Evolutionary conservation across 2,888 invertebrate species (phyloP).

Genomic region (Euclidia mi): DNA sequence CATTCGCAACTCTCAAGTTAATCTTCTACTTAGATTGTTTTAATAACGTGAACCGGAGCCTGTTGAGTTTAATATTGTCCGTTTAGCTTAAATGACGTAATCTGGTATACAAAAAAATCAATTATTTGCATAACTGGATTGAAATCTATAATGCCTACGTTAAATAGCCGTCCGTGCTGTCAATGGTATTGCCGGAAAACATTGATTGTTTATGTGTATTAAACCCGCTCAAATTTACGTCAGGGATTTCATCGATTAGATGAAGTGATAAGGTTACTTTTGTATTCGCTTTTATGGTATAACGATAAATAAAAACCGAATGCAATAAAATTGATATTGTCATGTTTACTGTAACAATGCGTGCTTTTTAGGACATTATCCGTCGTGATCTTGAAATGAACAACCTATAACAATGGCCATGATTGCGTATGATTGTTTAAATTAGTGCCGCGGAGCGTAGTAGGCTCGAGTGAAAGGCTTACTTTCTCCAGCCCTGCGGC

Average conservation of each 20-base stretch:
- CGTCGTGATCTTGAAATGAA: conserved; percentile 53
- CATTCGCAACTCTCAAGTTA: conserved; percentile 67
- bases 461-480: conserved; percentile 84
- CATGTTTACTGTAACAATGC: conserved; percentile 32
- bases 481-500: conserved; percentile 88
- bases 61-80: conserved; percentile 59
- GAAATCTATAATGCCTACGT: conserved; percentile 19
- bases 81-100: conserved; percentile 35
- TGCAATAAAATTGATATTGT: conserved; percentile 27
- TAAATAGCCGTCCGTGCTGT: conserved; percentile 21
- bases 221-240: conserved; percentile 40
- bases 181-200: conserved; percentile 33
- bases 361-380: conserved; percentile 42
- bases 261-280: conserved; percentile 45
- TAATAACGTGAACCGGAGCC: conserved; percentile 61
- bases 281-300: conserved; percentile 33
- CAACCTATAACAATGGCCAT: conserved; percentile 65
- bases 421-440: conserved; percentile 80
- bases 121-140: conserved; percentile 49
- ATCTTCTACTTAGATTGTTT: conserved; percentile 68
- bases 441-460: conserved; percentile 72
- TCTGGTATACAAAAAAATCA: conserved; percentile 23
- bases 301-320: conserved; percentile 29
- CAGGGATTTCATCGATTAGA: conserved; percentile 52
- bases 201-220: conserved; percentile 28